A percentile compares a stretch with the other conserved stretches of the same genome.
Evolutionary conservation across 2,113 vertebrate genomes (phyloP).

Genomic region (Phaethornis superciliosus): DNA sequence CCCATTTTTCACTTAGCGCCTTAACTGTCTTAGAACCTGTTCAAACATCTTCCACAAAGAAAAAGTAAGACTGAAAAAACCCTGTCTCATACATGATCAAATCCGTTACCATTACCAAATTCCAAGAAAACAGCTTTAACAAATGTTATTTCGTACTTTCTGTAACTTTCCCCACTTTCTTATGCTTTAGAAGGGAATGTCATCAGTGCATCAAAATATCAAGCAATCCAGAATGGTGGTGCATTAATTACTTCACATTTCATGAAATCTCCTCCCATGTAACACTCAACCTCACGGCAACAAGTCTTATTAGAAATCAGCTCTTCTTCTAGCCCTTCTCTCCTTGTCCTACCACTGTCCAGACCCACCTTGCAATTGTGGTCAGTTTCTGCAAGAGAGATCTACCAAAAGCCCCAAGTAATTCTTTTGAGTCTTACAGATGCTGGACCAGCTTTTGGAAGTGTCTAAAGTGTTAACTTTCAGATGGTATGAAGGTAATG

Average conservation of each 20-base stretch:
- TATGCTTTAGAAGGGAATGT: not conserved
- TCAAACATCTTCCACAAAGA: not conserved
- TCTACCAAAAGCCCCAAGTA: not conserved
- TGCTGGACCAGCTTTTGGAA: not conserved
- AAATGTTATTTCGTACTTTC: not conserved
- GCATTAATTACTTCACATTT: not conserved
- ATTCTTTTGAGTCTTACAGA: not conserved
- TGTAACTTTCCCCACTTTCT: not conserved
- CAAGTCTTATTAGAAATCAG: not conserved
- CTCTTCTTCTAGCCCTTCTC: not conserved
- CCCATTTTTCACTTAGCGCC: not conserved
- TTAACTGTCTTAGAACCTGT: not conserved
- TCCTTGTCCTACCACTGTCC: not conserved
- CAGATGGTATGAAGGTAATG: not conserved
- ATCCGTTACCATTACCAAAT: not conserved
- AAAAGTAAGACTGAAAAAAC: not conserved
- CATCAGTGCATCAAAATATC: not conserved
- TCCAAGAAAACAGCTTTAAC: not conserved
- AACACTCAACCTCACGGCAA: not conserved
- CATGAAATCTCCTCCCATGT: rapidly evolving
- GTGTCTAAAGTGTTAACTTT: not conserved
- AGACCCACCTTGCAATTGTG: not conserved
- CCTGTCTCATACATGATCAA: not conserved
- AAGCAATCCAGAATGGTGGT: not conserved
- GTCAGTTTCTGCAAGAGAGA: not conserved